Evolutionary conservation across 2,113 vertebrate genomes (phyloP), one percentile per base, ranked within the genome.

Genomic region (Prionailurus bengalensis): DNA sequence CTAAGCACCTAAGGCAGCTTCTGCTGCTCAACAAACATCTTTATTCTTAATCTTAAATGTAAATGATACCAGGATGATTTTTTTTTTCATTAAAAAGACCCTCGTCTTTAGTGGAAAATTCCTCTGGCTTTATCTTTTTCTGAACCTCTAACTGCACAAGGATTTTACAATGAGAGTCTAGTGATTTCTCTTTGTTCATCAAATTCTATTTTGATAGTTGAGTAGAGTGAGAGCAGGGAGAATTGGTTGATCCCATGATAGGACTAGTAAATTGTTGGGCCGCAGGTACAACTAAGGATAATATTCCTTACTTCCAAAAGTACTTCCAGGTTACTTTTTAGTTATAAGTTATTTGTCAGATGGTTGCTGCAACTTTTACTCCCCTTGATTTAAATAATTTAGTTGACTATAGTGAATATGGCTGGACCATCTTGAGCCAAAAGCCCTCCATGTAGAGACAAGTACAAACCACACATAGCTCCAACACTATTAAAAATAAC

Each of bases 211-310:
- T 81, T 74, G n/a, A 55, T 55, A 82, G 29, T 3, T 33, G 23
- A 21, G 1, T 48, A 70, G 3, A 4, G 2, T 74, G 7, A 14
- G 3, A 42, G 4, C 11, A 42, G 36, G 1, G 0, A 2, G 10
- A 1, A 23, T 27, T 73, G 66, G 11, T 61, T 92, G 51, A 78
- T 71, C 27, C 12, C 15, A 3, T 7, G 10, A 51, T 6, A 58
- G 0, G 2, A 29, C 4, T 76, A 7, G 53, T 65, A 66, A 31
- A 36, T 51, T 42, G 39, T 16, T 58, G 13, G 42, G 25, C 4
- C 39, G 1, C 12, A 11, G n/a, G 10, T 58, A 1, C 21, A 92
- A 82, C 63, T 65, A 29, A 94, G 55, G n/a, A 23, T 36, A 9
- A 17, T 45, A 53, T 70, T n/a, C 11, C 14, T 39, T 94, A 53